Evolutionary conservation across 2,888 invertebrate species (phyloP).

Genomic region (Microctonus hyperodae): DNA sequence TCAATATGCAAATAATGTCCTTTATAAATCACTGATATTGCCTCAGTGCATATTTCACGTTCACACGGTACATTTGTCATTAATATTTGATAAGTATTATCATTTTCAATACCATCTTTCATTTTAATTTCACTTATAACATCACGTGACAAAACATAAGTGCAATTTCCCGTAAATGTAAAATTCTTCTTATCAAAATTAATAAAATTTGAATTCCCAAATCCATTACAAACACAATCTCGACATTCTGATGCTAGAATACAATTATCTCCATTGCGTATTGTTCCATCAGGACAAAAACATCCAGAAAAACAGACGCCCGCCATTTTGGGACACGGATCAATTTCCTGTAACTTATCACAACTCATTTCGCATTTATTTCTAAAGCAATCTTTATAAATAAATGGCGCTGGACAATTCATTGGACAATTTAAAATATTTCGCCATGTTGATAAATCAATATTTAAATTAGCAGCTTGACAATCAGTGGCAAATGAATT

Average conservation of each 20-base stretch:
- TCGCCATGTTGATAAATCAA: slow-evolving; percentile 77
- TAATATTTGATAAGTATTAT: slow-evolving; percentile 69
- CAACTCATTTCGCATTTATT: slow-evolving; percentile 80
- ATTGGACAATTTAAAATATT: slow-evolving; percentile 75
- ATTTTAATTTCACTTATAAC: slow-evolving; percentile 66
- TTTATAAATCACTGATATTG: slow-evolving; percentile 73
- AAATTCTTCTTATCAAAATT: slow-evolving; percentile 84
- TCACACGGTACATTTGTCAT: slow-evolving; percentile 77
- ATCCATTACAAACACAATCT: slow-evolving; percentile 77
- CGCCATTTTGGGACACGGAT: slow-evolving; percentile 70
- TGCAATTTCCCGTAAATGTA: slow-evolving; percentile 82
- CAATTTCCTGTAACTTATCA: slow-evolving; percentile 67
- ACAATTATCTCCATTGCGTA: slow-evolving; percentile 74
- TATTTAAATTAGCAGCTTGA: slow-evolving; percentile 69
- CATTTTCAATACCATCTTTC: slow-evolving; percentile 59
- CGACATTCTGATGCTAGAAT: slow-evolving; percentile 75
- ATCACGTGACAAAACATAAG: slow-evolving; percentile 67
- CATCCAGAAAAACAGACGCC: slow-evolving; percentile 83
- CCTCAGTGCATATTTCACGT: slow-evolving; percentile 72
- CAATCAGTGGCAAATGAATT: slow-evolving; percentile 79
- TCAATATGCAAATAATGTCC: slow-evolving; percentile 67
- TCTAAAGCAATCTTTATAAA: slow-evolving; percentile 82
- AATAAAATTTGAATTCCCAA: slow-evolving; percentile 81
- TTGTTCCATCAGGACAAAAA: slow-evolving; percentile 80
- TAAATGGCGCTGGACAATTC: slow-evolving; percentile 76